phyloP scores from a whole-genome alignment of 2,113 vertebrate species.

The Alosa alosa region DNA sequence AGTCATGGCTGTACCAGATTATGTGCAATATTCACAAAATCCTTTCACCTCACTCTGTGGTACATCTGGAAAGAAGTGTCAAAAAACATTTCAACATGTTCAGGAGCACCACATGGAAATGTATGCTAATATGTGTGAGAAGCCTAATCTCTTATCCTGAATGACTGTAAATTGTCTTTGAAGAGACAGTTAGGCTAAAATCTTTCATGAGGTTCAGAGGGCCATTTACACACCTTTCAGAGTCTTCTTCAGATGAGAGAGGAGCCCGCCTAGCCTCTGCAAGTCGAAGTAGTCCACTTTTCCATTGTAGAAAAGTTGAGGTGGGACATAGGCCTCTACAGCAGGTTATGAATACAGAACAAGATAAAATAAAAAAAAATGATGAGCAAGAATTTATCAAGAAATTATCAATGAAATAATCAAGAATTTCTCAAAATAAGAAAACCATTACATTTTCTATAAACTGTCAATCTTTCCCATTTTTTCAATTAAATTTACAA shows the following conservation, averaged over 20 bases:
- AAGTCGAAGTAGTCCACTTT: slow-evolving; percentile 98
- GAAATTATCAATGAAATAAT: no score
- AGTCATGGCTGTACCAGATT: background rate
- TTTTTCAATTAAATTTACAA: no score
- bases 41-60: background rate
- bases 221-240: slow-evolving; percentile 78
- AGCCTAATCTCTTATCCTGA: background rate
- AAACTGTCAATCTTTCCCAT: no score
- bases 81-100: background rate
- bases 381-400: background rate
- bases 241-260: slow-evolving; percentile 95
- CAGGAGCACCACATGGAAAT: background rate
- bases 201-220: background rate
- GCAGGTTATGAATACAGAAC: slow-evolving; percentile 15
- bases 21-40: background rate
- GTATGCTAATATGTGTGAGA: background rate
- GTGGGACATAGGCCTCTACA: slow-evolving; percentile 89
- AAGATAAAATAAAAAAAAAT: background rate
- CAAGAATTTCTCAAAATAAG: no score
- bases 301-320: slow-evolving; percentile 97
- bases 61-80: background rate
- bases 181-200: background rate
- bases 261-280: slow-evolving; percentile 91
- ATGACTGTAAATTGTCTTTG: background rate
- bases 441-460: no score